Conservation (phyloP, 2,797 vertebrate species). For the Borostomias antarcticus region DNA sequence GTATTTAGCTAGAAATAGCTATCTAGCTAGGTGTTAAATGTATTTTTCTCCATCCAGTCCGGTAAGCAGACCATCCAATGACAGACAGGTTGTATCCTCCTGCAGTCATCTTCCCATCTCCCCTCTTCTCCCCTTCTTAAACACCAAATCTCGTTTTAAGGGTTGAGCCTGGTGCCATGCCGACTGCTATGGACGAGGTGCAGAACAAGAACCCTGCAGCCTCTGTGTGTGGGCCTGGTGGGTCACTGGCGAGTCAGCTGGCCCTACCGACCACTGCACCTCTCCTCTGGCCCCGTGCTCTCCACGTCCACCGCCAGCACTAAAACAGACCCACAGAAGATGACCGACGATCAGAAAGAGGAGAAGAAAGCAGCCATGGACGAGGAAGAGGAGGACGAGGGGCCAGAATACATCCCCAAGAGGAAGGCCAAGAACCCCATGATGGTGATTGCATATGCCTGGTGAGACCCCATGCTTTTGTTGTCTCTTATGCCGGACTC, state of each 20-base stretch:
- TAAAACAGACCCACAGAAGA: background rate
- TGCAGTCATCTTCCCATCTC: no score
- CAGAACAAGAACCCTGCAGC: background rate
- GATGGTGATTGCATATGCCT: slow-evolving; percentile 86
- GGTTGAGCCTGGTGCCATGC: slow-evolving; percentile 23
- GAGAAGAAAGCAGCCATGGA: slow-evolving; percentile 31
- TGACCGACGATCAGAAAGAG: background rate
- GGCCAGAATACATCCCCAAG: slow-evolving; percentile 83
- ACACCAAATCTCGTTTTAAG: slow-evolving; percentile 16
- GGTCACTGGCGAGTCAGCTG: slow-evolving; percentile 15
- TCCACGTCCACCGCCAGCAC: slow-evolving; percentile 33
- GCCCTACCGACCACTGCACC: slow-evolving; percentile 47
- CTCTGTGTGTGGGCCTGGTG: slow-evolving; percentile 11
- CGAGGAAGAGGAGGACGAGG: slow-evolving; percentile 42
- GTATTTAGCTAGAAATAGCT: no score
- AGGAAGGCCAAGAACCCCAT: slow-evolving; percentile 88
- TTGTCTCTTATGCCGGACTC: no score
- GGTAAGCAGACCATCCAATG: no score
- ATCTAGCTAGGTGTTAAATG: no score
- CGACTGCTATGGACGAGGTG: slow-evolving; percentile 27
- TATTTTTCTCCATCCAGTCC: no score
- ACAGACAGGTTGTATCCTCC: no score
- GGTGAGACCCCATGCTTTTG: slow-evolving; percentile 71
- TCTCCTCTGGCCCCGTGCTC: slow-evolving; percentile 35
- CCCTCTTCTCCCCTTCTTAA: background rate